Percentiles rank a stretch among this genome's conserved stretches.
Evolutionary conservation across 2,113 vertebrate genomes (phyloP).

Genomic region (Gobius niger): DNA sequence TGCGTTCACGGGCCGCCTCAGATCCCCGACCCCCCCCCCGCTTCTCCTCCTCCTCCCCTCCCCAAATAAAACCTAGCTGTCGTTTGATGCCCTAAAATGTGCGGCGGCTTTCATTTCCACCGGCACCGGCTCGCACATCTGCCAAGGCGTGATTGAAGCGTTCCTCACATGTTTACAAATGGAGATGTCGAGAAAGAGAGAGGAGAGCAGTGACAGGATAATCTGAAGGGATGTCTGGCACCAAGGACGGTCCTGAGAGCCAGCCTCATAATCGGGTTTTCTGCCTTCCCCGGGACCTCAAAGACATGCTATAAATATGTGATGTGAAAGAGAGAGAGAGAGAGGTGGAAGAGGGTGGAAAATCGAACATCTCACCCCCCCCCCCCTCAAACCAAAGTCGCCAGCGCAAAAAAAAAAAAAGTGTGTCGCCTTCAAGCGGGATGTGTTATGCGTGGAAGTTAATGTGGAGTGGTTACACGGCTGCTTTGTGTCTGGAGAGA

Average conservation of each 20-base stretch:
- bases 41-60: too few relatives aligned
- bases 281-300: conserved; percentile 83
- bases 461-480: conserved; percentile 15
- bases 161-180: conserved; percentile 88
- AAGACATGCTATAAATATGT: conserved; percentile 87
- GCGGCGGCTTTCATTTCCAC: conserved; percentile 8
- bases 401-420: conserved; percentile 78
- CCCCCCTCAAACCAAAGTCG: conserved; percentile 70
- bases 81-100: conserved; percentile 26
- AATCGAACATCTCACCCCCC: conserved; percentile 51
- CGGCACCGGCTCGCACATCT: conserved; percentile 27
- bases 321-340: conserved; percentile 69
- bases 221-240: conserved; percentile 87
- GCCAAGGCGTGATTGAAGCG: conserved; percentile 66
- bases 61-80: background rate
- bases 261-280: conserved; percentile 85
- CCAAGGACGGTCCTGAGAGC: conserved; percentile 79
- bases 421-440: conserved; percentile 14
- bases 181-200: conserved; percentile 79
- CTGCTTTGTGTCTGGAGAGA: conserved; percentile 80
- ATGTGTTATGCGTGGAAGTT: conserved; percentile 9
- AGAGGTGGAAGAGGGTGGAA: conserved; percentile 15
- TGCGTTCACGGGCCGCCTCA: background rate
- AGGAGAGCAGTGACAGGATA: conserved; percentile 79
- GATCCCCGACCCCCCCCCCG: conserved; percentile 8